Evolutionary conservation across 1,140 invertebrate genomes (phyloP).

Genomic region (Pogonomyrmex barbatus): DNA sequence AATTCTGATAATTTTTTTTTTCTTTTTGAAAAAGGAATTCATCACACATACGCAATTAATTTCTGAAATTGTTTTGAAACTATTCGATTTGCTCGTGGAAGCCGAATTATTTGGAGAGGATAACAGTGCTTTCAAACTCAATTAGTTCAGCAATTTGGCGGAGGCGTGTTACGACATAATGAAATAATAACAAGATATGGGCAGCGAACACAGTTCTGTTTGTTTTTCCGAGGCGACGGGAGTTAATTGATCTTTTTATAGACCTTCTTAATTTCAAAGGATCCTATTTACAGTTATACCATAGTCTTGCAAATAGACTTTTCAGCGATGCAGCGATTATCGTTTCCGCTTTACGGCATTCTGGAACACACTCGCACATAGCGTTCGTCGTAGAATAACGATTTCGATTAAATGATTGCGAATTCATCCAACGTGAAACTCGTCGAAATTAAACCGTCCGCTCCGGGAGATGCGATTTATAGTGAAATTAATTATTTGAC

Average conservation of each 20-base stretch:
- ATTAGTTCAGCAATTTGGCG: slow-evolving; percentile 16
- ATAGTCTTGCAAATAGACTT: slow-evolving; percentile 6
- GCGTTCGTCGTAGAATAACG: slow-evolving; percentile 1
- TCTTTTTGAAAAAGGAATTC: no score
- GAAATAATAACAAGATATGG: slow-evolving; percentile 17
- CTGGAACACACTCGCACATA: not conserved
- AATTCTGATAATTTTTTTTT: slow-evolving; percentile 36
- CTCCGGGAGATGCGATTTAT: slow-evolving; percentile 29
- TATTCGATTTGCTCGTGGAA: slow-evolving; percentile 13
- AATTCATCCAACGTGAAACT: slow-evolving; percentile 19
- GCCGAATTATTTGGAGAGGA: not conserved
- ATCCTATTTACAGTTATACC: not conserved
- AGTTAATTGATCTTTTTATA: not conserved
- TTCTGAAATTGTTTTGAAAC: slow-evolving; percentile 34
- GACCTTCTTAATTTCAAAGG: slow-evolving; percentile 15
- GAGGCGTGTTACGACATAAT: not conserved
- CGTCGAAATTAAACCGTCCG: slow-evolving; percentile 51
- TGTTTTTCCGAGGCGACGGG: not conserved
- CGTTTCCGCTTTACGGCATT: not conserved
- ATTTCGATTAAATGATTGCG: slow-evolving; percentile 33
- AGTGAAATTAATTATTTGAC: slow-evolving; percentile 52
- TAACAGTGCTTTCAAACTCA: not conserved
- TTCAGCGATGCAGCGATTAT: not conserved
- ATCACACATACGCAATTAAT: slow-evolving; percentile 11
- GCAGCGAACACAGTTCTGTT: no score